Evolutionary conservation across 2,113 vertebrate species (phyloP).

Genomic region (Ahaetulla prasina): DNA sequence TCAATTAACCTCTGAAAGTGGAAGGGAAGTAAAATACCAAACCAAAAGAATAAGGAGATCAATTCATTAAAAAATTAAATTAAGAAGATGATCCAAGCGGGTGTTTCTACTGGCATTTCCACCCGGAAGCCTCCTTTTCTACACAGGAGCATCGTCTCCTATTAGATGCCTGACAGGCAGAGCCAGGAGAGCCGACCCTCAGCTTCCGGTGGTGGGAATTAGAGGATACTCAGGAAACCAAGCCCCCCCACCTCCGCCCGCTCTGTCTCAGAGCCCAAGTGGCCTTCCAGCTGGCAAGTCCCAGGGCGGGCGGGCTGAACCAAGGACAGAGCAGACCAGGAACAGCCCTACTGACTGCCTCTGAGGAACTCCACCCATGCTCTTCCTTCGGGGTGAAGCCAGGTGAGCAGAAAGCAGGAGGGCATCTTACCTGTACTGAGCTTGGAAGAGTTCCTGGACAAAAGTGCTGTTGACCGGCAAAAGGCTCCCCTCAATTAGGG

Average conservation of each 20-base stretch:
- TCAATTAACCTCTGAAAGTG: not conserved
- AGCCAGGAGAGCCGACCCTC: not conserved
- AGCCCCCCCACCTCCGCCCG: too few relatives aligned
- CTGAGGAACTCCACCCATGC: not conserved
- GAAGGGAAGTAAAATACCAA: not conserved
- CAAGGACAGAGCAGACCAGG: not conserved
- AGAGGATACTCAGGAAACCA: too few relatives aligned
- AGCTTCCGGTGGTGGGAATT: too few relatives aligned
- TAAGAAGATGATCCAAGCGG: not conserved
- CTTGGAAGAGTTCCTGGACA: conserved; percentile 97
- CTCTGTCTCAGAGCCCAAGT: not conserved
- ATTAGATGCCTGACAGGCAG: too few relatives aligned
- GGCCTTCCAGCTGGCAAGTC: not conserved
- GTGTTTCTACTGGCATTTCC: too few relatives aligned
- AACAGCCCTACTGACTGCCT: not conserved
- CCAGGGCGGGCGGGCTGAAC: not conserved
- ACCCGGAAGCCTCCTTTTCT: not conserved
- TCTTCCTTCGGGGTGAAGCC: not conserved
- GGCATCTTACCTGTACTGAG: conserved; percentile 88
- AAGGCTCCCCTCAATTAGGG: conserved; percentile 81
- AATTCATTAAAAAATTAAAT: not conserved
- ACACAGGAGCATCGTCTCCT: not conserved
- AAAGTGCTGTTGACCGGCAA: conserved; percentile 91
- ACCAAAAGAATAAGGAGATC: not conserved
- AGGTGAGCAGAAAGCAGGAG: not conserved